Conservation (phyloP, 2,797 vertebrate genomes). For the Peromyscus nudipes region DNA sequence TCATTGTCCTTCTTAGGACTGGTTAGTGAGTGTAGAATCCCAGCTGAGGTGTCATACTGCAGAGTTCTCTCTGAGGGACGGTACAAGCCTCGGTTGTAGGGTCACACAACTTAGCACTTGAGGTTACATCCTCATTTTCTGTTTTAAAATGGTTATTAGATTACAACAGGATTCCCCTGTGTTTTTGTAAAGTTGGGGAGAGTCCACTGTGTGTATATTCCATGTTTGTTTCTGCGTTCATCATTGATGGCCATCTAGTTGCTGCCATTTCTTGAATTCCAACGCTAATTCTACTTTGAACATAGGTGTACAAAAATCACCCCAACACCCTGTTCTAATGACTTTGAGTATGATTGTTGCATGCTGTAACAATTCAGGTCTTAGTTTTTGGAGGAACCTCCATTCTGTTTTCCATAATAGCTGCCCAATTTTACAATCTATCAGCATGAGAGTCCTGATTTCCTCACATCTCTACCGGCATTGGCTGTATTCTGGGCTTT, state of each 20-base stretch:
- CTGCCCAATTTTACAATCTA: neutral
- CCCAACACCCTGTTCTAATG: neutral
- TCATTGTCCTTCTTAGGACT: neutral
- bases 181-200: neutral
- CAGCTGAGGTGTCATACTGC: fast-evolving
- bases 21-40: neutral
- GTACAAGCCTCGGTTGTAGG: fast-evolving
- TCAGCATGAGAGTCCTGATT: neutral
- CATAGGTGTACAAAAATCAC: neutral
- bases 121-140: neutral
- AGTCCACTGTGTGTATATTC: neutral
- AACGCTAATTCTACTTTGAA: neutral
- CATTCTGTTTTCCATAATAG: neutral
- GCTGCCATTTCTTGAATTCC: neutral
- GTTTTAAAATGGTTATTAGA: neutral
- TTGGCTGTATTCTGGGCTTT: neutral
- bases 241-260: neutral
- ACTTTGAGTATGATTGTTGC: neutral
- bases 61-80: neutral
- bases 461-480: neutral
- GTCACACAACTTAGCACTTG: neutral
- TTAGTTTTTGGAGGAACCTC: neutral
- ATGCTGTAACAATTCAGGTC: neutral
- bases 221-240: neutral
- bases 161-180: neutral